phyloP scores from a whole-genome alignment of 2,797 vertebrate species.

The Antennarius maculatus region DNA sequence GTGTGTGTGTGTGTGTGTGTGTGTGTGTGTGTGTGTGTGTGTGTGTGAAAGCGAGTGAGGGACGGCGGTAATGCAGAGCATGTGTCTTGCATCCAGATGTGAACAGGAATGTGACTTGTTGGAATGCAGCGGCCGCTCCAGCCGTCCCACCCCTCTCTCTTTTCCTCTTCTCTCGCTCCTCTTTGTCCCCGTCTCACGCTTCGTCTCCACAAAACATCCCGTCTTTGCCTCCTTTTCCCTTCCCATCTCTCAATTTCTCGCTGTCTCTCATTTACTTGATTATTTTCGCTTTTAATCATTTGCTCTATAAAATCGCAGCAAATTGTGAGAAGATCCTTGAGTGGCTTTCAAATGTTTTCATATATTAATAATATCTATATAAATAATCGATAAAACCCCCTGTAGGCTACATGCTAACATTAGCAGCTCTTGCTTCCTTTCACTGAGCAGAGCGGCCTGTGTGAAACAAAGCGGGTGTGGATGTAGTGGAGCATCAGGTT shows the following conservation, averaged over 20 bases:
- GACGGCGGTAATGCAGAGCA: constrained; percentile 64
- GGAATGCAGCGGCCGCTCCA: constrained; percentile 79
- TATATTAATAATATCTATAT: too few species aligned
- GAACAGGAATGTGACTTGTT: constrained; percentile 84
- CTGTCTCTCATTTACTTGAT: background rate
- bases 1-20: too few species aligned
- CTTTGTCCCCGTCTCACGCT: constrained; percentile 66
- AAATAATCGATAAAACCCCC: too few species aligned
- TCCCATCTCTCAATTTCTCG: background rate
- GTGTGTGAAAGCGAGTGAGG: constrained; percentile 59
- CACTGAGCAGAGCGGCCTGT: too few species aligned
- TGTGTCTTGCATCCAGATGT: constrained; percentile 87
- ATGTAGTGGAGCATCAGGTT: too few species aligned
- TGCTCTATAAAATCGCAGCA: background rate
- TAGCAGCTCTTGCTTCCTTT: too few species aligned
- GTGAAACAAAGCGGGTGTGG: too few species aligned
- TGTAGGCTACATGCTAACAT: too few species aligned
- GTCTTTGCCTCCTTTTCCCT: constrained; percentile 6
- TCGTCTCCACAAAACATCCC: constrained; percentile 18
- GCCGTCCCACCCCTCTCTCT: constrained; percentile 51
- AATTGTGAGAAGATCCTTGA: background rate
- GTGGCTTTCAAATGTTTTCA: background rate
- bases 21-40: constrained; percentile 11
- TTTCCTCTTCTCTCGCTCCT: constrained; percentile 64
- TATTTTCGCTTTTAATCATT: background rate